Evolutionary conservation across 2,113 vertebrate genomes (phyloP).

Genomic region (Ia io): DNA sequence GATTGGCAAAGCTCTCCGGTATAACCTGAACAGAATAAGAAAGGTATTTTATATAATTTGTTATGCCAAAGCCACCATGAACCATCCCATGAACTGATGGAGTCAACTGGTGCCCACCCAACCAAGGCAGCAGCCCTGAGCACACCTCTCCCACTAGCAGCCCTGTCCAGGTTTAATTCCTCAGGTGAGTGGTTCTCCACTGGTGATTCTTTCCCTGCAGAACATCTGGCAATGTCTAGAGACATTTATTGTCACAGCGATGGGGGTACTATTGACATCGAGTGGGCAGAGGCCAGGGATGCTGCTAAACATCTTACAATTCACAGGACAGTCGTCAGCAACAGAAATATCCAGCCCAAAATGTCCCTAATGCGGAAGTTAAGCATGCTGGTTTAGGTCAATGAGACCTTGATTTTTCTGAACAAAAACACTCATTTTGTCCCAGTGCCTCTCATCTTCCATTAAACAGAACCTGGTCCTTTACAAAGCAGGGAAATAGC

Average conservation of each 20-base stretch:
- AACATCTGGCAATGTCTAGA: neutral
- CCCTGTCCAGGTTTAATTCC: neutral
- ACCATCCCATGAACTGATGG: neutral
- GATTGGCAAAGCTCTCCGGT: constrained; percentile 93
- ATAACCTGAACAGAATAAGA: constrained; percentile 79
- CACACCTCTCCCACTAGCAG: neutral
- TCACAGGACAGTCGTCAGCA: neutral
- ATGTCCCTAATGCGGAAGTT: too few species aligned
- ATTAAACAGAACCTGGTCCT: neutral
- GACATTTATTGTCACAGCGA: neutral
- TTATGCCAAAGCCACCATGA: neutral
- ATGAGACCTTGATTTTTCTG: neutral
- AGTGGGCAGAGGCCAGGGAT: neutral
- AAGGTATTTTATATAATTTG: neutral
- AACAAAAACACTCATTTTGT: neutral
- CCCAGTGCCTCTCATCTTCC: neutral
- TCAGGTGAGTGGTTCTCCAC: neutral
- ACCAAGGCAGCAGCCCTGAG: neutral
- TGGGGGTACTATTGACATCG: neutral
- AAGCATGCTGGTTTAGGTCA: neutral
- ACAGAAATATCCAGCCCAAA: neutral
- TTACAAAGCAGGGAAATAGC: neutral
- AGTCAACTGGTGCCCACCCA: neutral
- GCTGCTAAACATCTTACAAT: neutral
- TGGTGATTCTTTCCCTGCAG: accelerated